Base-by-base conservation (phyloP, 2,113 vertebrate genomes). In the Aix galericulata region DNA sequence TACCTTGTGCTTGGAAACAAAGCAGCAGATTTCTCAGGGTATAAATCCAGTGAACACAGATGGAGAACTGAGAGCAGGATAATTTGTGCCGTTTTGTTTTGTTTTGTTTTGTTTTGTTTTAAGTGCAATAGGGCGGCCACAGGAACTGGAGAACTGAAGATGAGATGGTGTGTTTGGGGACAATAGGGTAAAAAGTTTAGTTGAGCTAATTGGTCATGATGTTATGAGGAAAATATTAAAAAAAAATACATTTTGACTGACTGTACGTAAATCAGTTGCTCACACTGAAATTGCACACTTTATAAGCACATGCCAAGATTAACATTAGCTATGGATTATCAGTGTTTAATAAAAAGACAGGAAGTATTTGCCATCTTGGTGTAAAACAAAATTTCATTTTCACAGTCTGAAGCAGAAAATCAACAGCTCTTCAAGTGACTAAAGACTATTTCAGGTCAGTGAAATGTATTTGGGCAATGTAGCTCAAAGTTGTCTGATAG, bases 151-250 rank as follows among this genome's bases (percentile, higher is more conserved):
- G 11, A 82, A 89, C 5, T 26, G 13, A 6, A 42, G 11, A 48
- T 0, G 1, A 79, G 11, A 16, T 34, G 20, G 44, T 46, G 44
- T 5, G 59, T 78, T 73, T 34, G 9, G 20, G 31, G 21, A 60
- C 0, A 60, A 50, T 0, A 59, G 6, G 9, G 2, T 64, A 8
- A 36, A 62, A 73, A 6, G 1, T 16, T 52, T 13, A 23, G 11
- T 0, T 72, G 32, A 73, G 11, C 8, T 72, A 59, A 68, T 5
- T 2, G 68, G 6, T 55, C 17, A 17, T 60, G 17, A 32, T 53
- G 4, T 64, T 93, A 69, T 17, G 6, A 56, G 27, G 10, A 1
- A 85, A 56, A 80, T 58, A 17, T 44, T 16, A 2, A 2, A 9
- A 73, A 83, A 83, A 50, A 8, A 48, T 48, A 48, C 46, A 22